Evolutionary conservation across 2,888 invertebrate genomes (phyloP).

Genomic region (Hypomecis atomaria): DNA sequence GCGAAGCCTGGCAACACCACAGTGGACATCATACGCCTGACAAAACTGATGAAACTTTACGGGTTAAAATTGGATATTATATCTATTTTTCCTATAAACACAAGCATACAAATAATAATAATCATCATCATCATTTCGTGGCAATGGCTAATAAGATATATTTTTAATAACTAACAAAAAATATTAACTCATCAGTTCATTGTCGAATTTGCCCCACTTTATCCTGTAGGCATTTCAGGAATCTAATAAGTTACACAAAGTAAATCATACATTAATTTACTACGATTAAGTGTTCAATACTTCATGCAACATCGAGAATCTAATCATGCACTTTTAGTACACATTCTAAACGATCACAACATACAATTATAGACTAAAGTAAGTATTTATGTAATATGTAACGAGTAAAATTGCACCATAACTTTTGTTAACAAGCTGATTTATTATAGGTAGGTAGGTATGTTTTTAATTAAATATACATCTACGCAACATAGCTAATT

Average conservation of each 20-base stretch:
- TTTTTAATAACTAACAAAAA: too few species aligned
- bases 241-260: background rate
- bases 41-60: too few species aligned
- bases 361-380: slow-evolving; percentile 28
- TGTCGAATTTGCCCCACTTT: background rate
- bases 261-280: slow-evolving; percentile 7
- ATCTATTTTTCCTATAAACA: too few species aligned
- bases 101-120: too few species aligned
- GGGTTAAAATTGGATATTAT: too few species aligned
- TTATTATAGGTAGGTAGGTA: background rate
- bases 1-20: too few species aligned
- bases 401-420: slow-evolving; percentile 7
- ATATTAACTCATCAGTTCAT: too few species aligned
- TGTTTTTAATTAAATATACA: background rate
- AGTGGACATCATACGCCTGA: too few species aligned
- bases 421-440: background rate
- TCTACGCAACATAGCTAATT: too few species aligned
- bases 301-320: slow-evolving; percentile 52
- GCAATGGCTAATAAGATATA: too few species aligned
- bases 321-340: slow-evolving; percentile 57
- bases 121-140: too few species aligned
- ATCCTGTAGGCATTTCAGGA: background rate
- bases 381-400: background rate
- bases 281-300: slow-evolving; percentile 37
- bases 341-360: slow-evolving; percentile 45